A percentile compares a stretch with the other conserved stretches of the same genome.
Evolutionary conservation across 1,140 invertebrate species (phyloP).

Genomic region (Reticulitermes speratus): DNA sequence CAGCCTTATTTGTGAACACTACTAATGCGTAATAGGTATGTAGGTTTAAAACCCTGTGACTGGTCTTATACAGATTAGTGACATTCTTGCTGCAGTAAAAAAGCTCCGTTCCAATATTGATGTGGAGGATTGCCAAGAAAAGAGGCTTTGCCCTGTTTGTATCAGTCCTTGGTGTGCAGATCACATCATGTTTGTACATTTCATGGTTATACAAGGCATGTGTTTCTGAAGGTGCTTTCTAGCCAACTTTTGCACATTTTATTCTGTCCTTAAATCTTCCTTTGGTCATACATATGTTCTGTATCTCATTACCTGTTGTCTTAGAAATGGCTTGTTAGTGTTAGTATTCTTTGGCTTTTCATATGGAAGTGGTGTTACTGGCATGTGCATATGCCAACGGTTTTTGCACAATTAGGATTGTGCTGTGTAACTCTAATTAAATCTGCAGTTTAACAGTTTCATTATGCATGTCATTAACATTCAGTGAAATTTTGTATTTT

Average conservation of each 20-base stretch:
- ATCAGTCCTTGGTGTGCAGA: neutral
- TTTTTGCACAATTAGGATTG: too few species aligned
- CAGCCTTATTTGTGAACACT: neutral
- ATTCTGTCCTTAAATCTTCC: neutral
- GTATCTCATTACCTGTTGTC: too few species aligned
- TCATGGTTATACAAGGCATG: neutral
- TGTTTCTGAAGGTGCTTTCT: neutral
- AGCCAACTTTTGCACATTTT: neutral
- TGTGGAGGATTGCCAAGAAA: constrained; percentile 14
- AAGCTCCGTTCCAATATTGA: neutral
- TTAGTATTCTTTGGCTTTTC: too few species aligned
- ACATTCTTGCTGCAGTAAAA: neutral
- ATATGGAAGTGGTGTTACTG: too few species aligned
- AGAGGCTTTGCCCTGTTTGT: neutral
- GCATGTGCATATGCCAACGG: too few species aligned
- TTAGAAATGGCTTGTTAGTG: too few species aligned
- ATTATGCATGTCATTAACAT: too few species aligned
- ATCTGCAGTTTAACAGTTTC: too few species aligned
- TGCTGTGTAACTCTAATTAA: too few species aligned
- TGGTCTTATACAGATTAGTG: too few species aligned
- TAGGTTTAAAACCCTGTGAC: neutral
- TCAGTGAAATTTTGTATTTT: too few species aligned
- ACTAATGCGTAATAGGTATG: neutral
- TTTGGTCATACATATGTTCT: neutral
- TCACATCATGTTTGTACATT: neutral